Evolutionary conservation across 2,113 vertebrate genomes (phyloP).

Genomic region (Tachuris rubrigastra): DNA sequence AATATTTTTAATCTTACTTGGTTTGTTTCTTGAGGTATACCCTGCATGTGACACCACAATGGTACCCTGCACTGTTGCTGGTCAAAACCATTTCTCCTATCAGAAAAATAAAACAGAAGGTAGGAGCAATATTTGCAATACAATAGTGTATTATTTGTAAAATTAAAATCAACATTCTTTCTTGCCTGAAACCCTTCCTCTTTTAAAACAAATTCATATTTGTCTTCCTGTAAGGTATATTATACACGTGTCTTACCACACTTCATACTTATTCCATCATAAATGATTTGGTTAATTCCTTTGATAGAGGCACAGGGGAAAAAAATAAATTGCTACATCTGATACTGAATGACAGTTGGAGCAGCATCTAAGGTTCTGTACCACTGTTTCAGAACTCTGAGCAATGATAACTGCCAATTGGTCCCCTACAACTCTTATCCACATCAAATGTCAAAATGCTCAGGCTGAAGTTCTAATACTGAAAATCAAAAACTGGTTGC

Average conservation of each 20-base stretch:
- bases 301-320: not conserved
- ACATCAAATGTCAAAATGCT: not conserved
- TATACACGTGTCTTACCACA: not conserved
- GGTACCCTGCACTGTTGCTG: not conserved
- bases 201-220: not conserved
- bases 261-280: not conserved
- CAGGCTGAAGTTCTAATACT: not conserved
- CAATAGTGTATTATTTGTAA: not conserved
- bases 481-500: not conserved
- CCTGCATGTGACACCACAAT: not conserved
- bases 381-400: not conserved
- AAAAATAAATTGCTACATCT: not conserved
- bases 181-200: not conserved
- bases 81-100: not conserved
- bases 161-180: not conserved
- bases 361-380: fast-evolving
- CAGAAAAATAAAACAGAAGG: not conserved
- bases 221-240: not conserved
- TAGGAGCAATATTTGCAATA: not conserved
- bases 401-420: not conserved
- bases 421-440: not conserved
- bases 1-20: not conserved
- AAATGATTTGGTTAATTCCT: not conserved
- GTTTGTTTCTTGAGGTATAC: not conserved
- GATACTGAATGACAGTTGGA: not conserved